Conservation (phyloP, 2,888 invertebrate species). For the Epinotia nisella region DNA sequence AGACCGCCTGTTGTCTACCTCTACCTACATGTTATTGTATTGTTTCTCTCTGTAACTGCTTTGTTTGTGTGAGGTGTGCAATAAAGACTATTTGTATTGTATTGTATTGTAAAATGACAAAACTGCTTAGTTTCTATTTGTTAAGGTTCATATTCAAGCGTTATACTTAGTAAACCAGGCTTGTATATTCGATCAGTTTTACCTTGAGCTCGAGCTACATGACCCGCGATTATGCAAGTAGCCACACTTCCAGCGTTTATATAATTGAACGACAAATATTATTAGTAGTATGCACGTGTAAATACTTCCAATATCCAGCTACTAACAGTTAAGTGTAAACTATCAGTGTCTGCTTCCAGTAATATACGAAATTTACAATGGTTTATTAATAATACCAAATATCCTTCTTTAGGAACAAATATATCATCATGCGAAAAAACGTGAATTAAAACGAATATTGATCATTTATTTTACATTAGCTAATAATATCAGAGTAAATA, state of each 20-base stretch:
- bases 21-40: too few species aligned
- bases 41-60: too few species aligned
- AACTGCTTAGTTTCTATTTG: not conserved
- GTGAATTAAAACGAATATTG: not conserved
- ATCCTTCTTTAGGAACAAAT: not conserved
- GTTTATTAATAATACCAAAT: too few species aligned
- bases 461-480: not conserved
- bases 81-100: too few species aligned
- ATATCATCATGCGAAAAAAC: not conserved
- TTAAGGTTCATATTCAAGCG: not conserved
- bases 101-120: too few species aligned
- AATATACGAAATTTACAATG: not conserved
- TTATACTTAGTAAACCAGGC: not conserved
- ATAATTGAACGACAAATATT: constrained; percentile 19
- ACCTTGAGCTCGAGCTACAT: constrained; percentile 37
- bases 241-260: constrained; percentile 2
- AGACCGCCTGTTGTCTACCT: too few species aligned
- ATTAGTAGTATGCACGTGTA: constrained; percentile 4
- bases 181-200: constrained; percentile 31
- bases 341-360: not conserved
- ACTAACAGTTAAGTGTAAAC: too few species aligned
- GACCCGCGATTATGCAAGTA: constrained; percentile 28
- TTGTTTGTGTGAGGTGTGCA: too few species aligned
- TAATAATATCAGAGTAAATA: not conserved
- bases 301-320: not conserved